Base-by-base conservation (phyloP, 2,888 invertebrate genomes). In the Patella ulyssiponensis region DNA sequence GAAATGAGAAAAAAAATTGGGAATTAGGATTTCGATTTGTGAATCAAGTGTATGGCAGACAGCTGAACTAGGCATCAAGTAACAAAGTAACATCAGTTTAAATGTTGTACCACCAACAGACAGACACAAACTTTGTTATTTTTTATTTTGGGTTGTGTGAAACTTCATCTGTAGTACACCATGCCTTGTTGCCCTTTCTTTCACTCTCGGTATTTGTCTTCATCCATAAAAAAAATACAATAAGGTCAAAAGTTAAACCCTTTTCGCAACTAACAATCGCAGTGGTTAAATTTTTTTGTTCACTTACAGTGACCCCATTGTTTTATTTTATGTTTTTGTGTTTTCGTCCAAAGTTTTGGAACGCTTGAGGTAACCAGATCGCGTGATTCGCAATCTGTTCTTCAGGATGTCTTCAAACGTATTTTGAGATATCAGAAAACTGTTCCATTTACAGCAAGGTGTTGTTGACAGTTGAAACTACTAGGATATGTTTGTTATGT, bases 11-110 rank as follows among this genome's bases (percentile, higher is more conserved):
- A 11, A 64, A 3, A 64, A 64, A 64, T 20, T 23, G 11, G 64
- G 23, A 64, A 64, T 64, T 64, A 23, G 23, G 23, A 23, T 23
- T 64, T 64, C 23, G 20, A 64, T 44, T 44, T 44, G 64, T 64
- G 64, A 64, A 64, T 64, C 64, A n/a, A 64, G 23, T 23, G 23
- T 64, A 64, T 64, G 64, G 64, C 64, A 64, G 64, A 64, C 64
- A 64, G 64, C 20, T 64, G 64, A 64, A 64, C 12, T 12, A 64
- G 23, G 64, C 9, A 64, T 64, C 44, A 44, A 44, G 44, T 44
- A 44, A 44, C 44, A 44, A 44, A 44, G 44, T 44, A 44, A 44
- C 44, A 44, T 64, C 64, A 12, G 20, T 20, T 64, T 23, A 64
- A 20, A 64, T 64, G 20, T 64, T 23, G 20, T 64, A 64, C 64